Evolutionary conservation across 2,888 invertebrate genomes (phyloP).

Genomic region (Theristus sp.): DNA sequence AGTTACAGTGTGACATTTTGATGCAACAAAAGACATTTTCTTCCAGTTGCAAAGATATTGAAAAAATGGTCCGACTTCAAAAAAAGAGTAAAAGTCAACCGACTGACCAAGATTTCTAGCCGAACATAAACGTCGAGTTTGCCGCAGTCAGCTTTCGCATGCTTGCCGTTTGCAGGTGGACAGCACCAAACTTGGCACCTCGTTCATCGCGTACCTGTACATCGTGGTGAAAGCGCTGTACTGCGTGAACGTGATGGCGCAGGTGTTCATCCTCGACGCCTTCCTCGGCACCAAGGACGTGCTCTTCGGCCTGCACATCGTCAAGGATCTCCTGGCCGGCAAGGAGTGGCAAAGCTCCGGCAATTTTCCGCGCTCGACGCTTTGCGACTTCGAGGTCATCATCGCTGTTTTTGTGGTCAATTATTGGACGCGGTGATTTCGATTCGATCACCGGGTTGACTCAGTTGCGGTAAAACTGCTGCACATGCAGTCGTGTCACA

Average conservation of each 20-base stretch:
- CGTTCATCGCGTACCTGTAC: constrained; percentile 25
- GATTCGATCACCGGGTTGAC: too few species aligned
- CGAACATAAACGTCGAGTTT: too few species aligned
- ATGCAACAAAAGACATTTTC: too few species aligned
- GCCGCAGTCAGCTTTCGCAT: too few species aligned
- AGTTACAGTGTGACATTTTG: too few species aligned
- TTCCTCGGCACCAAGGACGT: constrained; percentile 24
- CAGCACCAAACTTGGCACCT: constrained; percentile 22
- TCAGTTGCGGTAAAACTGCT: too few species aligned
- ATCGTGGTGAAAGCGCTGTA: constrained; percentile 12
- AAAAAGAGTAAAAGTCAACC: too few species aligned
- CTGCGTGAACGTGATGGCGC: constrained; percentile 24
- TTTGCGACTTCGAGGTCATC: constrained; percentile 29
- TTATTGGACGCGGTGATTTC: too few species aligned
- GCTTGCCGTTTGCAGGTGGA: constrained; percentile 22
- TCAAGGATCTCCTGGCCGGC: constrained; percentile 28
- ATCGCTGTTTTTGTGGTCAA: constrained; percentile 11
- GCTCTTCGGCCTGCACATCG: constrained; percentile 26
- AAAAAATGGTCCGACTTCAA: too few species aligned
- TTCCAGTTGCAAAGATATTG: too few species aligned
- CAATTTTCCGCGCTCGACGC: constrained; percentile 25
- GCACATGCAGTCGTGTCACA: too few species aligned
- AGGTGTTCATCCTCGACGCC: constrained; percentile 26
- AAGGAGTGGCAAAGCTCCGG: constrained; percentile 28
- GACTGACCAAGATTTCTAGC: too few species aligned